Evolutionary conservation across 2,113 vertebrate genomes (phyloP), one percentile per base, ranked within the genome.

Genomic region (Gobiocypris rarus): DNA sequence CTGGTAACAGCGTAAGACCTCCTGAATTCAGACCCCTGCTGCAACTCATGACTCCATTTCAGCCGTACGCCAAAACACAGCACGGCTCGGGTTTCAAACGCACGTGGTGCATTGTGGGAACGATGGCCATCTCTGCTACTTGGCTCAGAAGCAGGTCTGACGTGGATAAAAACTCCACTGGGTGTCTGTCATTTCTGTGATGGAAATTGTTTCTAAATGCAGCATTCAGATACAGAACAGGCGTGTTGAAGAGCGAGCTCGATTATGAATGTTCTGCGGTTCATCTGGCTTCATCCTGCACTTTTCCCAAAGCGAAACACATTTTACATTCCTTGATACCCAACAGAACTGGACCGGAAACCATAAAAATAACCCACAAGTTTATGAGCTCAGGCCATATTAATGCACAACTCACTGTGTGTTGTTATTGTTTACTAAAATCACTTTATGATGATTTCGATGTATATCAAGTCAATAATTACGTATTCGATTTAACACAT

Each of bases 61-160:
- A 85, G 84, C 67, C 43, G 85, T 77, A 41, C 38, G 82, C 78
- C 69, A 70, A 83, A 86, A 89, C 86, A 75, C 87, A 91, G 87
- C 75, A 65, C 45, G 78, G 83, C 90, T 90, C 77, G 75, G 75
- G 84, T 89, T 86, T 86, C 87, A 87, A 77, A 52, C 87, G 26
- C 82, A 89, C 48, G 50, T 58, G 58, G 83, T 84, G 81, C 71
- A n/a, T 41, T 43, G 63, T 71, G 52, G 45, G 82, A 54, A 28
- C 63, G 84, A 81, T 87, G 61, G 83, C 83, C 28, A 84, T 38
- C 67, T 41, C 86, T 82, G 50, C 69, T 70, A 26, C 14, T 71
- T 84, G 85, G 75, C 87, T 86, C 88, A 88, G 71, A 81, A 85
- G 86, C 83, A 90, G 86, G 50, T 48, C 43, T 74, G 74, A 14